Percentiles rank a stretch among this genome's conserved stretches.
Conservation (phyloP, 2,888 invertebrate genomes). For the Heliconius hortense region DNA sequence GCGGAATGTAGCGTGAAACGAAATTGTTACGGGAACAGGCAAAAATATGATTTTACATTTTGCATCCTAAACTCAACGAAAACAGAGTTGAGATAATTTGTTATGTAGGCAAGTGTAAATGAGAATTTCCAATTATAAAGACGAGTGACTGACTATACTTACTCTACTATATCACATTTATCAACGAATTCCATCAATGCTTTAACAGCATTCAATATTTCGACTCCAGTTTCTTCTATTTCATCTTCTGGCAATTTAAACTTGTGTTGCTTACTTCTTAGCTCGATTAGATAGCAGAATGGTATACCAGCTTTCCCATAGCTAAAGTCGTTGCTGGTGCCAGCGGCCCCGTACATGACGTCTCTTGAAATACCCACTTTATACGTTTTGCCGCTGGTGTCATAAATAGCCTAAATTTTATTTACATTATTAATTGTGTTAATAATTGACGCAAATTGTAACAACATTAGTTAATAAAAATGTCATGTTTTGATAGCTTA, state of each 20-base stretch:
- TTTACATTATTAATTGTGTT: too few relatives aligned
- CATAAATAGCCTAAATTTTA: conserved; percentile 61
- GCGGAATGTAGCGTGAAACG: too few relatives aligned
- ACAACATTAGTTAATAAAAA: too few relatives aligned
- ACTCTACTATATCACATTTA: conserved; percentile 28
- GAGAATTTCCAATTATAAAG: too few relatives aligned
- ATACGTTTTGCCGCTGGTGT: conserved; percentile 65
- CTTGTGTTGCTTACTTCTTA: conserved; percentile 66
- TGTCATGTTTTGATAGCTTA: background rate
- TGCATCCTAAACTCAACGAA: too few relatives aligned
- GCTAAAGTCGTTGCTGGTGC: conserved; percentile 71
- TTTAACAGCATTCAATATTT: conserved; percentile 61
- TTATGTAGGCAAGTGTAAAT: too few relatives aligned
- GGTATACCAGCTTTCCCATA: conserved; percentile 67
- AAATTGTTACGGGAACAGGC: too few relatives aligned
- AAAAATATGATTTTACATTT: too few relatives aligned
- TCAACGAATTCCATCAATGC: conserved; percentile 72
- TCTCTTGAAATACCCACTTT: conserved; percentile 73
- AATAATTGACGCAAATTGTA: too few relatives aligned
- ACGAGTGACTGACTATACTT: too few relatives aligned
- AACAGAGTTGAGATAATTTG: too few relatives aligned
- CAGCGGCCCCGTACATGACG: conserved; percentile 70
- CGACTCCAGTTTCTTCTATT: conserved; percentile 65
- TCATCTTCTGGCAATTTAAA: conserved; percentile 66
- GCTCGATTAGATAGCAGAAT: conserved; percentile 70